phyloP scores from a whole-genome alignment of 1,140 invertebrate species.

The Sminthurinus signatus region DNA sequence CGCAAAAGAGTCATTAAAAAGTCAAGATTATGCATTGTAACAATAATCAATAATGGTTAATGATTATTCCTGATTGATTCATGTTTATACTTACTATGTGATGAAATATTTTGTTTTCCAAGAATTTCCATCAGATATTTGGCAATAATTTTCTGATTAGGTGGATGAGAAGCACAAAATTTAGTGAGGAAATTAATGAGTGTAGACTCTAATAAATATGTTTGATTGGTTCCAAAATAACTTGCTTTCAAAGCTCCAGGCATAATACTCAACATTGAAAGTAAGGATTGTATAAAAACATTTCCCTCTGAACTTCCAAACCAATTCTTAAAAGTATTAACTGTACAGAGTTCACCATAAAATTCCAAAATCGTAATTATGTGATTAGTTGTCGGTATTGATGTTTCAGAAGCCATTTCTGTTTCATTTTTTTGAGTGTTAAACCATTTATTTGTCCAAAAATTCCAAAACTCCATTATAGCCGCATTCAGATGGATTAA shows the following conservation, averaged over 20 bases:
- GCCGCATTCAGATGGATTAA: conserved; percentile 22
- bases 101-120: conserved; percentile 56
- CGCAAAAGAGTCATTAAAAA: neutral
- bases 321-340: conserved; percentile 69
- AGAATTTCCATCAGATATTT: conserved; percentile 67
- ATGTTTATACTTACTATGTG: conserved; percentile 51
- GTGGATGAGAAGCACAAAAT: conserved; percentile 74
- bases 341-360: conserved; percentile 68
- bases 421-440: neutral
- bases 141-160: conserved; percentile 75
- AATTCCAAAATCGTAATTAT: conserved; percentile 62
- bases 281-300: too few relatives aligned
- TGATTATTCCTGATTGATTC: neutral
- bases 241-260: conserved; percentile 35
- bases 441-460: conserved; percentile 24
- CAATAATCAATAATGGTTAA: too few relatives aligned
- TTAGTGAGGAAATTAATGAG: conserved; percentile 67
- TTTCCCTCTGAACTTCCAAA: too few relatives aligned
- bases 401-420: neutral
- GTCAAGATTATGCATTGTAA: neutral
- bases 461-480: conserved; percentile 37
- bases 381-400: too few relatives aligned
- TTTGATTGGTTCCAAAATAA: conserved; percentile 26
- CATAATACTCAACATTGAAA: conserved; percentile 57
- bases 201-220: conserved; percentile 55